phyloP scores from a whole-genome alignment of 1,140 invertebrate species.

The Hormaphis cornu region DNA sequence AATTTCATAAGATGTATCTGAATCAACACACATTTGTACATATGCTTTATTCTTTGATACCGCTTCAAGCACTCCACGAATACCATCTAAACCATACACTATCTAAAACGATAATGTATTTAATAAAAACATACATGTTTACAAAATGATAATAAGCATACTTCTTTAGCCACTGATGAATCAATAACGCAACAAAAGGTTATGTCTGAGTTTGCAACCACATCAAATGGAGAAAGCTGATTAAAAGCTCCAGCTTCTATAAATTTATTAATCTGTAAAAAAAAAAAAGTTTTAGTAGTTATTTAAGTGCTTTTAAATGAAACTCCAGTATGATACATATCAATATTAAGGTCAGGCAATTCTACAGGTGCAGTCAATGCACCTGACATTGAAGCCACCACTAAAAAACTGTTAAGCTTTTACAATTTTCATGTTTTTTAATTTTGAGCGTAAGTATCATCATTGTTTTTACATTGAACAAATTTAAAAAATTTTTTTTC shows the following conservation, averaged over 20 bases:
- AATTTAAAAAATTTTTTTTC: too few species aligned
- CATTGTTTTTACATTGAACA: too few species aligned
- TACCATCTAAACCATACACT: conserved; percentile 76
- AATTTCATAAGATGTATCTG: conserved; percentile 86
- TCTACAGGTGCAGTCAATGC: too few species aligned
- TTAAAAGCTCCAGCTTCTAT: conserved; percentile 58
- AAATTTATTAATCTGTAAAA: conserved; percentile 53
- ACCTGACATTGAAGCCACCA: too few species aligned
- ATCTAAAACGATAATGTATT: conserved; percentile 51
- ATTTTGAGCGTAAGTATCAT: too few species aligned
- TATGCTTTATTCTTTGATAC: conserved; percentile 74
- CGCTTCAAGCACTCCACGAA: conserved; percentile 76
- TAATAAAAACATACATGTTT: not conserved
- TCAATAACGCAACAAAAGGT: conserved; percentile 92
- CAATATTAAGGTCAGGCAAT: too few species aligned
- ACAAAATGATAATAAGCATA: conserved; percentile 45
- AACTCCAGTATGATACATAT: too few species aligned
- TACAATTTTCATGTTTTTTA: too few species aligned
- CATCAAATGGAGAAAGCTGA: conserved; percentile 77
- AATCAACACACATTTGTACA: conserved; percentile 94
- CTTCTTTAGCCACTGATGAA: conserved; percentile 84
- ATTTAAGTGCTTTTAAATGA: too few species aligned
- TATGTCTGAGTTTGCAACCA: conserved; percentile 80
- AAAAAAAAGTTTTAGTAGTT: too few species aligned
- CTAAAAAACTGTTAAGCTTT: too few species aligned